Base-by-base conservation (phyloP, 2,888 invertebrate genomes). In the Platynereis dumerilii region DNA sequence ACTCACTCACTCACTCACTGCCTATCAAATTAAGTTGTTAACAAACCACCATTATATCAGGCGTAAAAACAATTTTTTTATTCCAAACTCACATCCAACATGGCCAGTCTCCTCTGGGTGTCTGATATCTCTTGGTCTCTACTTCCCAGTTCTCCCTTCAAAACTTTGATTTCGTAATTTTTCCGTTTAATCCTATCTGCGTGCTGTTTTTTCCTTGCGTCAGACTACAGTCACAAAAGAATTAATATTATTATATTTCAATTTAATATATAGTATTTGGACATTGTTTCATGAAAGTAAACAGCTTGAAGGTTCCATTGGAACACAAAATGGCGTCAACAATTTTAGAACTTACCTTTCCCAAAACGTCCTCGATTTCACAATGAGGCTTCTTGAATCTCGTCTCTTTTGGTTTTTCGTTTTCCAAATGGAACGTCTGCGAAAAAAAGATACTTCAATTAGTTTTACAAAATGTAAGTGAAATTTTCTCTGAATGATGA, bases 81-180 rank as follows among this genome's bases (percentile, higher is more conserved):
- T 55, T 77, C 78, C 71, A 74, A 65, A 64, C 69, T 76, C 62
- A 73, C 73, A 67, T 78, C 75, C 24, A 79, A 22, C 7, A 75
- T 77, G 44, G 73, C 72, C n/a, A 80, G 60, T 60, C 74, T 72
- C 60, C 74, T 74, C 48, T 74, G 73, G 39, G 74, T 69, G 28
- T 78, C 75, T 64, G 69, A 72, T 44, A 80, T 64, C 54, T 75
- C 68, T 56, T 74, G 69, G 59, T 82, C 81, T 59, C 76, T 78
- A 12, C 70, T 71, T 39, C 74, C 73, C 44, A 83, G 66, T 60
- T 82, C 80, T 22, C 71, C 69, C 70, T 81, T 81, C 57, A 83
- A 69, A 15, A 78, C 76, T 61, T 75, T 77, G 27, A 83, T 81
- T 71, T 82, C 81, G 64, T 82, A 83, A 60, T 80, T 80, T 68